Base-by-base conservation (phyloP, 2,113 vertebrate species). In the Chionodraco myersi region DNA sequence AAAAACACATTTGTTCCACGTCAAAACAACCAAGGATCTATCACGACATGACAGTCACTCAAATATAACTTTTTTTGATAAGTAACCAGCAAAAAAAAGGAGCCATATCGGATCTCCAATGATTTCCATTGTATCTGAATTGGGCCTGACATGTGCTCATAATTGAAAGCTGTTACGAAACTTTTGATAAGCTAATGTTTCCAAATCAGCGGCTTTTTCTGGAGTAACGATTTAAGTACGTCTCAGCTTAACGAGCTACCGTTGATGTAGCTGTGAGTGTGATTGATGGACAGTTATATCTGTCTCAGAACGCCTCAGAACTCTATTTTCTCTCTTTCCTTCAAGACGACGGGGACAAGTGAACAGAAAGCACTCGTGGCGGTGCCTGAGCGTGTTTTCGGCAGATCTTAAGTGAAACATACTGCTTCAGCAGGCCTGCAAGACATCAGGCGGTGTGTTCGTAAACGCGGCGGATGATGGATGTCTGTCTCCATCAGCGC, bases 401-500 rank as follows among this genome's bases (percentile, higher is more conserved):
- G 79, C 83, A 82, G 72, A 86, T 92, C 89, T 83, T 84, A 87
- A 85, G 80, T 47, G 79, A 81, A 88, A 82, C 73, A 65, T 10
- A 51, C 53, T n/a, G 82, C 78, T 41, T 88, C 83, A 16, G 85
- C 79, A 15, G 77, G 85, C 83, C 83, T 84, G 88, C 82, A 76
- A 89, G 88, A 85, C 86, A 71, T 89, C 89, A 71, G 80, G 79
- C 26, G n/a, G 75, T 1, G 76, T 26, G 69, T 72, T 72, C 53
- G 52, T 79, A 75, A 80, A 76, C 21, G 79, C 75, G 18, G 79
- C 63, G 45, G 67, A 67, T 91, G 90, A 94, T 26, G 91, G 92
- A 63, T 91, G 92, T 91, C 85, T 92, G 86, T 90, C 91, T 84
- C 75, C 85, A 93, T 92, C 89, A 83, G 73, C 57, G 47, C 76